Conservation (phyloP, 2,797 vertebrate species). For the Sciaenops ocellatus region DNA sequence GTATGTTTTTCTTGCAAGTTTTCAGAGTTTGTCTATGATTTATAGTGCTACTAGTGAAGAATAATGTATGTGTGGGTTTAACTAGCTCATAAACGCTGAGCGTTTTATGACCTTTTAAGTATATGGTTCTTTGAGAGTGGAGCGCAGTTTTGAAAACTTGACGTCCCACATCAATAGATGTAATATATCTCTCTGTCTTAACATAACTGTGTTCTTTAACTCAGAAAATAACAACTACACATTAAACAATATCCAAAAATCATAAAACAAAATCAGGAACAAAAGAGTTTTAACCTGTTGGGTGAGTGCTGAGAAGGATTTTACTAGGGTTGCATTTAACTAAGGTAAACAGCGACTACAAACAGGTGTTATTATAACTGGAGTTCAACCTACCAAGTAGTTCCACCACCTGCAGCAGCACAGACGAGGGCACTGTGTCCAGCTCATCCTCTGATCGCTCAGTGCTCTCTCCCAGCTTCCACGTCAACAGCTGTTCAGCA, state of each 20-base stretch:
- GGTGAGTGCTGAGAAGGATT: not conserved
- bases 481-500: conserved; percentile 94
- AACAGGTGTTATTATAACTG: not conserved
- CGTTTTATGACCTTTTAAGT: not conserved
- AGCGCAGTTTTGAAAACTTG: not conserved
- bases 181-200: not conserved
- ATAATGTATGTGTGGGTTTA: not conserved
- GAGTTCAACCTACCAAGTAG: conserved; percentile 89
- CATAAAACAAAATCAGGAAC: not conserved
- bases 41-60: not conserved
- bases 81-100: not conserved
- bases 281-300: not conserved
- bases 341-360: not conserved
- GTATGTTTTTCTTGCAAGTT: not conserved
- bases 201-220: not conserved
- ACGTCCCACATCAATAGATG: not conserved
- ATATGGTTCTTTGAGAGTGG: not conserved
- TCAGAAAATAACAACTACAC: not conserved
- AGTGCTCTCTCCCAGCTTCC: conserved; percentile 89
- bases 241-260: not conserved
- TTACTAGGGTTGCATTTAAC: not conserved
- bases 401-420: conserved; percentile 96
- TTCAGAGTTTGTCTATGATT: conserved; percentile 8
- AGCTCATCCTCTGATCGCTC: conserved; percentile 93
- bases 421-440: conserved; percentile 92